Percentiles rank a stretch among this genome's conserved stretches.
phyloP scores from a whole-genome alignment of 2,888 invertebrate genomes.

The Drosophila paramelanica region DNA sequence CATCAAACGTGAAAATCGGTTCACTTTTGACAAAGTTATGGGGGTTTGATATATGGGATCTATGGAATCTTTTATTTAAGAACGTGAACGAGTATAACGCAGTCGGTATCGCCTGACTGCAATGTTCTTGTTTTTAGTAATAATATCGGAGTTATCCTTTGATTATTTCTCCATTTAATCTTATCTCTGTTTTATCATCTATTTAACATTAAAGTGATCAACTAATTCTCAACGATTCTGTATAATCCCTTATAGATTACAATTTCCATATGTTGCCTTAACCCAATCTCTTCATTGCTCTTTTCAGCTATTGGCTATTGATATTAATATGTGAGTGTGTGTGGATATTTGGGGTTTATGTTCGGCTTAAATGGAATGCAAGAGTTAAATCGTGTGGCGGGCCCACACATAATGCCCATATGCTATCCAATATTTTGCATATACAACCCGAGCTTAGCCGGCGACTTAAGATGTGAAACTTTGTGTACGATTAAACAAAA shows the following conservation, averaged over 20 bases:
- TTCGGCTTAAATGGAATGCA: slow-evolving; percentile 56
- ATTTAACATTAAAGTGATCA: neutral
- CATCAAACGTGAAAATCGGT: too few relatives aligned
- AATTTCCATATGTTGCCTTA: neutral
- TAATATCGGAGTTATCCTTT: too few relatives aligned
- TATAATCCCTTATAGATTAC: neutral
- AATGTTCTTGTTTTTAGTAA: too few relatives aligned
- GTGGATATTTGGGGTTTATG: slow-evolving; percentile 65
- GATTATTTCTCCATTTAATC: neutral
- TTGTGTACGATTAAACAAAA: slow-evolving; percentile 44
- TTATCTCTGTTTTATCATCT: neutral
- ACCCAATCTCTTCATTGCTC: slow-evolving; percentile 15
- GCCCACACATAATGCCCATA: slow-evolving; percentile 48
- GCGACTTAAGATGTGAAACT: slow-evolving; percentile 43
- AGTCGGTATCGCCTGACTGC: too few relatives aligned
- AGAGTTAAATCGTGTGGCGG: slow-evolving; percentile 66
- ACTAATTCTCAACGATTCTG: neutral
- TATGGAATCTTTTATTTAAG: too few relatives aligned
- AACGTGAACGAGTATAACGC: too few relatives aligned
- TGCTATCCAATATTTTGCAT: slow-evolving; percentile 66
- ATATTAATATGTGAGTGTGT: slow-evolving; percentile 15
- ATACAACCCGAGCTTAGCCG: slow-evolving; percentile 40
- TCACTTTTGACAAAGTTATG: too few relatives aligned
- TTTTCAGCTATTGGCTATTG: slow-evolving; percentile 14
- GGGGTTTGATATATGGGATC: too few relatives aligned